phyloP scores from a whole-genome alignment of 2,797 vertebrate species.

The Lacerta viridis region DNA sequence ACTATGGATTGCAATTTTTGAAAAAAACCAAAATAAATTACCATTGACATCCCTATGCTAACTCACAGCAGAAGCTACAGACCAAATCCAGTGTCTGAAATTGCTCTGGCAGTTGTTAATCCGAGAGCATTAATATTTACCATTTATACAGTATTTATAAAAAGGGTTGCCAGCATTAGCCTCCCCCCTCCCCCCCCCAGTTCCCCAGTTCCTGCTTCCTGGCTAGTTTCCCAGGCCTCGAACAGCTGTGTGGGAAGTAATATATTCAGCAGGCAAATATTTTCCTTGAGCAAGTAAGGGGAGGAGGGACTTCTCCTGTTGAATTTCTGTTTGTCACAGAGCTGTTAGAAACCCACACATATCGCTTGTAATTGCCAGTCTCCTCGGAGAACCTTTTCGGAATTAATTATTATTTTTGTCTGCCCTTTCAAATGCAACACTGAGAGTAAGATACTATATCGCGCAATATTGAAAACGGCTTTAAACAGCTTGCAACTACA shows the following conservation, averaged over 20 bases:
- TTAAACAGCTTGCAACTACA: no score
- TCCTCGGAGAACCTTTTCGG: no score
- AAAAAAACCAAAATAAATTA: background rate
- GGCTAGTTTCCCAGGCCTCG: background rate
- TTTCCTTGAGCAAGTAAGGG: background rate
- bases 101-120: background rate
- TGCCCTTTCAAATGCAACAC: no score
- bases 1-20: no score
- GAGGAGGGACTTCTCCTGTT: background rate
- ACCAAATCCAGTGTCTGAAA: background rate
- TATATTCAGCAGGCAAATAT: background rate
- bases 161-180: background rate
- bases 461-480: no score
- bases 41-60: background rate
- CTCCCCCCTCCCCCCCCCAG: background rate
- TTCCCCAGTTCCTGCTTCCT: background rate
- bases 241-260: background rate
- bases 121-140: conserved; percentile 3
- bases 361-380: no score
- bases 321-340: background rate
- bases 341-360: background rate
- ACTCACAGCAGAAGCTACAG: background rate
- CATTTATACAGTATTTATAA: background rate
- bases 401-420: no score
- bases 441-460: no score